Evolutionary conservation across 2,888 invertebrate species (phyloP), one percentile per base, ranked within the genome.

Genomic region (Marronus borbonicus): DNA sequence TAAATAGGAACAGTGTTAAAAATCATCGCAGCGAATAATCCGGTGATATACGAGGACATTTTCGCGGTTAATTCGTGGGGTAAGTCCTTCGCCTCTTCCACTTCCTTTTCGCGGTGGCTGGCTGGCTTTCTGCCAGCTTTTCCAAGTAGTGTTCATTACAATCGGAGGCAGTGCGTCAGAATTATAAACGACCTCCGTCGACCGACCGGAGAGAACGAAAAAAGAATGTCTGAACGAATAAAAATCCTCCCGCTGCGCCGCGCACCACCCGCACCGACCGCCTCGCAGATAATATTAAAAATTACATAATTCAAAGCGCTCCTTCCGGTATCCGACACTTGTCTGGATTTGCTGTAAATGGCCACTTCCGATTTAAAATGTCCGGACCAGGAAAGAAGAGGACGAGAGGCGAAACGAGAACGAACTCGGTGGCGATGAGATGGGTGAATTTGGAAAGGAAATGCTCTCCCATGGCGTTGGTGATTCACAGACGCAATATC

Each of bases 301-400:
- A 86, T 86, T 85, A 85, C 86, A 88, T 88, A 87, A 87, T 86
- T 88, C 88, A 88, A 88, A 86, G 84, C 84, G 72, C 81, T 82
- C 82, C 74, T 86, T 88, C 88, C 87, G 86, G 84, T 82, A 81
- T 83, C 79, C 86, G 88, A 88, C 87, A 87, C 85, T 86, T 86
- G 87, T 87, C 87, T 83, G 84, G 83, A 83, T 83, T 83, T 82
- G 83, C 83, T 83, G 85, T 86, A 87, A 88, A 87, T 87, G 86
- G 86, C 86, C 84, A 84, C 84, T 86, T 88, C 88, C 88, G 86
- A 86, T 87, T 88, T 88, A 87, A 88, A 88, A 86, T 80, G 80
- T 80, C 80, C 80, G 69, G 31, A 36, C 14, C 20, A 60, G 24
- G 49, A 49, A 14, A 44, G 60, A 44, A 49, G 44, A 44, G 60